phyloP scores from a whole-genome alignment of 1,140 invertebrate species.

The Apis mellifera region Amel_HAv3.1 CM009939.2:9419501-9420000 shows the following conservation, averaged over 20 bases:
- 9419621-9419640: not conserved
- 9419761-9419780: not conserved
- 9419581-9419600: constrained; percentile 29
- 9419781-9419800: not conserved
- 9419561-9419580: not conserved
- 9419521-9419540: constrained; percentile 47
- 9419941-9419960: not conserved
- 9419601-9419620: constrained; percentile 48
- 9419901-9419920: not conserved
- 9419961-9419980: constrained; percentile 25
- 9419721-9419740: not conserved
- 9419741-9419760: constrained; percentile 1
- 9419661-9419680: constrained; percentile 2
- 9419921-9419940: constrained; percentile 24
- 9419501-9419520: constrained; percentile 7
- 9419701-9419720: not conserved
- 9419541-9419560: constrained; percentile 48
- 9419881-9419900: not conserved
- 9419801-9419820: not conserved
- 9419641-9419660: not conserved
- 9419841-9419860: not conserved
- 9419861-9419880: not conserved
- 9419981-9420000: not conserved
- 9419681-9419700: not conserved
- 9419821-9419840: not conserved